Conservation (phyloP, 2,888 invertebrate genomes). For the Ceratothoa steindachneri region DNA sequence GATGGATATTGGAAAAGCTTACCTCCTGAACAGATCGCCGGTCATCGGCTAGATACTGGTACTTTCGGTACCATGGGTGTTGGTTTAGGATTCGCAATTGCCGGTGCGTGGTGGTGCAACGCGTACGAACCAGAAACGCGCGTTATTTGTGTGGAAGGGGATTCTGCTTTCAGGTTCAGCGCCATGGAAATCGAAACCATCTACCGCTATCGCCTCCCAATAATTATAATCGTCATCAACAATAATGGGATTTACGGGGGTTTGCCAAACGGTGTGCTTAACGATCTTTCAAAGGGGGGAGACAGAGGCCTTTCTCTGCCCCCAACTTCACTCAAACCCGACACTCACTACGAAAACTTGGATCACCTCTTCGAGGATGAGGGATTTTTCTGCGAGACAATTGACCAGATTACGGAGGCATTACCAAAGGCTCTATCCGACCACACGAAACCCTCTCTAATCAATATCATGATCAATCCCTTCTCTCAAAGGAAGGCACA, state of each 20-base stretch:
- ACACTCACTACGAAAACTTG: slow-evolving; percentile 83
- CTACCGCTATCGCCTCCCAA: slow-evolving; percentile 85
- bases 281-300: slow-evolving; percentile 62
- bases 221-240: slow-evolving; percentile 85
- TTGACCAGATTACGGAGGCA: slow-evolving; percentile 70
- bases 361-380: slow-evolving; percentile 77
- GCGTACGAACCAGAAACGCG: slow-evolving; percentile 73
- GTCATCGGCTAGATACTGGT: slow-evolving; percentile 89
- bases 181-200: slow-evolving; percentile 98
- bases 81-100: slow-evolving; percentile 84
- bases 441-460: slow-evolving; percentile 73
- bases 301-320: slow-evolving; percentile 75
- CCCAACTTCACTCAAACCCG: slow-evolving; percentile 72
- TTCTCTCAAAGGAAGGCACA: slow-evolving; percentile 85
- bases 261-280: slow-evolving; percentile 69
- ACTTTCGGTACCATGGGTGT: slow-evolving; percentile 98
- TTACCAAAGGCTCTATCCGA: slow-evolving; percentile 64
- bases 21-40: slow-evolving; percentile 73
- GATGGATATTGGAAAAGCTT: slow-evolving; percentile 93
- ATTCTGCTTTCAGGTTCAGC: slow-evolving; percentile 96
- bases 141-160: slow-evolving; percentile 91
- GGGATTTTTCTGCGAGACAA: slow-evolving; percentile 74
- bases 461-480: slow-evolving; percentile 85
- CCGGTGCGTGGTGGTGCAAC: slow-evolving; percentile 83
- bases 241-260: slow-evolving; percentile 90